Percentiles rank a stretch among this genome's conserved stretches.
Evolutionary conservation across 2,888 invertebrate species (phyloP).

Genomic region (Pardosa pseudoannulata): DNA sequence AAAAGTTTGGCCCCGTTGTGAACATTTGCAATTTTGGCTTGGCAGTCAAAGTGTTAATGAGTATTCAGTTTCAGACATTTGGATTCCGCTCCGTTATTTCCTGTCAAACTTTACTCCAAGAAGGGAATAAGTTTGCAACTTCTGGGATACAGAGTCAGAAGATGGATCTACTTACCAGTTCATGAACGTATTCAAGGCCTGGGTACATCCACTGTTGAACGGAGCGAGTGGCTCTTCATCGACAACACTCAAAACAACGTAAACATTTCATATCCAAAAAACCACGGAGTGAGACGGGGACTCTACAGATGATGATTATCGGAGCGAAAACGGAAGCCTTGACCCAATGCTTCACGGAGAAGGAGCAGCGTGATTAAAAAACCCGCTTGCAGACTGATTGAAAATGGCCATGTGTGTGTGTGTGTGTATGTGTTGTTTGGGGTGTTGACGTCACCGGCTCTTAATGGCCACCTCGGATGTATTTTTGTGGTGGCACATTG

Average conservation of each 20-base stretch:
- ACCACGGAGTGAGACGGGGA: background rate
- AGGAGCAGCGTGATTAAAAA: slow-evolving; percentile 47
- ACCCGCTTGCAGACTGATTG: slow-evolving; percentile 44
- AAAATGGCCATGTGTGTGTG: slow-evolving; percentile 25
- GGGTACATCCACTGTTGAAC: background rate
- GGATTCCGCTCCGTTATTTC: no score
- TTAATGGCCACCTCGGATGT: slow-evolving; percentile 1
- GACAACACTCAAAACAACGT: background rate
- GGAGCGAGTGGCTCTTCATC: background rate
- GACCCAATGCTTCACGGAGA: slow-evolving; percentile 40
- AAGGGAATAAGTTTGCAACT: no score
- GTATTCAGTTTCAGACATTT: no score
- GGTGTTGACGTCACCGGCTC: slow-evolving; percentile 34
- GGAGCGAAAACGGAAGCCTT: slow-evolving; percentile 30
- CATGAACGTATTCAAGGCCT: background rate
- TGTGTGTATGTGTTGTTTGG: slow-evolving; percentile 20
- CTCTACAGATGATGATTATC: slow-evolving; percentile 25
- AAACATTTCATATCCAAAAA: background rate
- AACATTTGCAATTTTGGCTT: no score
- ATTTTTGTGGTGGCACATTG: background rate
- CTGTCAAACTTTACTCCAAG: no score
- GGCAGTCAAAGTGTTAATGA: no score
- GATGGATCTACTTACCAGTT: slow-evolving; percentile 16
- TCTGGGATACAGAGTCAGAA: no score
- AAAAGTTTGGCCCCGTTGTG: no score